Percentiles rank a stretch among this genome's conserved stretches.
Conservation (phyloP, 2,113 vertebrate genomes). For the Tragelaphus buxtoni region DNA sequence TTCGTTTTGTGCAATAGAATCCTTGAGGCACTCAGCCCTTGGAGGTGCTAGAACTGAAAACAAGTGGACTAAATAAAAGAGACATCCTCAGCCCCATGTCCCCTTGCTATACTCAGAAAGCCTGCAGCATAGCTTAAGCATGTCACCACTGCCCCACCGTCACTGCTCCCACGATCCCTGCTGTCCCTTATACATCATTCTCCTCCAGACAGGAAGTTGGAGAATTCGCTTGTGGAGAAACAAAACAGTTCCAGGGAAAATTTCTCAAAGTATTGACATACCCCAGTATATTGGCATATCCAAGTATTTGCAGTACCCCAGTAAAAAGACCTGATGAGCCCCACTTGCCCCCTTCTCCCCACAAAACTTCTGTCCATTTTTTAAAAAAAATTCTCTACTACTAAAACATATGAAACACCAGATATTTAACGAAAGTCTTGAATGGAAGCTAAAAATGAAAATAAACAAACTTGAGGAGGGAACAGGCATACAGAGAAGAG, state of each 20-base stretch:
- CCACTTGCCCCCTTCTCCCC: neutral
- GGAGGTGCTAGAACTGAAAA: neutral
- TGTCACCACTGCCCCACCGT: neutral
- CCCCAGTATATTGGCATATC: neutral
- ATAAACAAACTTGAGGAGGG: neutral
- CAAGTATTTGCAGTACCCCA: neutral
- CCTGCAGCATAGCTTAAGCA: neutral
- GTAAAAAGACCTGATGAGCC: neutral
- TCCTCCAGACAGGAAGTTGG: neutral
- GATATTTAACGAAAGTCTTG: neutral
- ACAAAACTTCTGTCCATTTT: neutral
- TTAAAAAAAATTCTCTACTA: neutral
- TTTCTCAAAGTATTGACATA: neutral
- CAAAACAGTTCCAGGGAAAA: neutral
- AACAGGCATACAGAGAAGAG: neutral
- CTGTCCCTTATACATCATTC: neutral
- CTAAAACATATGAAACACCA: neutral
- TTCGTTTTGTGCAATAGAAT: neutral
- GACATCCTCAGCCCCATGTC: too few relatives aligned
- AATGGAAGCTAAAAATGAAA: slow-evolving; percentile 20
- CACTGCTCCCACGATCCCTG: neutral
- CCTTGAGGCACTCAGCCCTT: neutral
- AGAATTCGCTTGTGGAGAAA: neutral
- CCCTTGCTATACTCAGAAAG: neutral
- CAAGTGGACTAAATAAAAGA: neutral